Percentiles rank a stretch among this genome's conserved stretches.
These are phyloP conservation scores for Habroteleia sp. DNA, from an alignment of 2,888 invertebrate genomes.

Conservation along the genomic window DNA sequence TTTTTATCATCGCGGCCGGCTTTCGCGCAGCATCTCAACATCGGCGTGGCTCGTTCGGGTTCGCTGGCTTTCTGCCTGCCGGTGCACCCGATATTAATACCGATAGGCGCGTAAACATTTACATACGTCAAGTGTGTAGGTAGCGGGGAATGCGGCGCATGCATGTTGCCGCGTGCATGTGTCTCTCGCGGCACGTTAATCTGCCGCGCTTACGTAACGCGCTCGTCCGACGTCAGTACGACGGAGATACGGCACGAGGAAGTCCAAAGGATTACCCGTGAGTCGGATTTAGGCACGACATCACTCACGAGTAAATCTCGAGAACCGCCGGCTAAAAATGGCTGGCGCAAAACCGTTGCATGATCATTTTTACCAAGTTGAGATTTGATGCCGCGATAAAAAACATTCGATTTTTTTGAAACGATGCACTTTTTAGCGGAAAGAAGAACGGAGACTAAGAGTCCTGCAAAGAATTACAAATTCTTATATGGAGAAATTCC, in stretches of 20 bases:
- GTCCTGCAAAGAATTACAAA: too few relatives aligned
- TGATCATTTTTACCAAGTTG: not conserved
- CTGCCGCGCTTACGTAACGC: constrained; percentile 57
- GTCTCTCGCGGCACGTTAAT: constrained; percentile 46
- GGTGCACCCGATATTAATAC: constrained; percentile 56
- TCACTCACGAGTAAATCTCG: constrained; percentile 29
- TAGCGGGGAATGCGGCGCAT: constrained; percentile 39
- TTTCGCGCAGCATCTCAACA: constrained; percentile 10
- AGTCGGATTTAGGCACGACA: constrained; percentile 40
- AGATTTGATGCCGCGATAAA: not conserved
- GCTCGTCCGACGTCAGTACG: constrained; percentile 44
- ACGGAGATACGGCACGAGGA: constrained; percentile 50
- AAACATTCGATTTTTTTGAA: not conserved
- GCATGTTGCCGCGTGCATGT: constrained; percentile 25
- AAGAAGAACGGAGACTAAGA: too few relatives aligned
- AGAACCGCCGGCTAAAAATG: constrained; percentile 8
- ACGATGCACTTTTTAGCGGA: too few relatives aligned
- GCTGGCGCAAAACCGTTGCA: constrained; percentile 7
- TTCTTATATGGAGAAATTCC: too few relatives aligned
- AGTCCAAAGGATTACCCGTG: constrained; percentile 47
- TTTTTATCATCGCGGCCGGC: constrained; percentile 40
- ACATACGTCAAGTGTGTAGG: constrained; percentile 54
- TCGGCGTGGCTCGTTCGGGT: constrained; percentile 8
- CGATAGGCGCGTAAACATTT: constrained; percentile 57
- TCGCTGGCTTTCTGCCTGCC: constrained; percentile 8